Conservation (phyloP, 2,113 vertebrate species). For the Hippocampus barbouri region DNA sequence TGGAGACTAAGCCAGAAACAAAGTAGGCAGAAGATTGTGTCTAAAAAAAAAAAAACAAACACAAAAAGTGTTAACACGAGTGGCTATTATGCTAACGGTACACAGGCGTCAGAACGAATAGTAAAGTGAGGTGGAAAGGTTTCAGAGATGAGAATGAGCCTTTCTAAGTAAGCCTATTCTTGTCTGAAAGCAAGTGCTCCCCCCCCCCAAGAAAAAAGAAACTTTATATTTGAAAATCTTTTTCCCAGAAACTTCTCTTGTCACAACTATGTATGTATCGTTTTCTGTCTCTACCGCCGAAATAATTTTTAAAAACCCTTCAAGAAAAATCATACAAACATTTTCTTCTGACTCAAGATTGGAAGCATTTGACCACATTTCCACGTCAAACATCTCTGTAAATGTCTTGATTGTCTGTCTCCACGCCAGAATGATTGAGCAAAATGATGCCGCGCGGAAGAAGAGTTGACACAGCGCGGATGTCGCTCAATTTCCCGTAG, state of each 20-base stretch:
- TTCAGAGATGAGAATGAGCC: not conserved
- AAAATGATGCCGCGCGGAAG: not conserved
- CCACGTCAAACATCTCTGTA: not conserved
- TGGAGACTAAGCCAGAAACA: constrained; percentile 44
- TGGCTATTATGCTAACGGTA: not conserved
- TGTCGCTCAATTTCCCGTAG: too few relatives aligned
- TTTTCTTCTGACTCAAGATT: not conserved
- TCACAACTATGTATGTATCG: not conserved
- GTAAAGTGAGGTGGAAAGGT: not conserved
- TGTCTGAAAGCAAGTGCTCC: not conserved
- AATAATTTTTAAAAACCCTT: too few relatives aligned
- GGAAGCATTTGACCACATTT: not conserved
- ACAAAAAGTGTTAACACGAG: not conserved
- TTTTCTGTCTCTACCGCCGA: not conserved
- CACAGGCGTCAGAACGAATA: not conserved
- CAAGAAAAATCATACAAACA: not conserved
- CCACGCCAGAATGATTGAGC: not conserved
- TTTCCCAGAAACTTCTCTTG: not conserved
- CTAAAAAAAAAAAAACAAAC: constrained; percentile 23
- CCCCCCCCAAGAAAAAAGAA: not conserved
- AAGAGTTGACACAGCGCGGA: not conserved
- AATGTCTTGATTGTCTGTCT: not conserved
- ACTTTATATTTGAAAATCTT: not conserved
- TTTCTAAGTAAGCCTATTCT: not conserved
- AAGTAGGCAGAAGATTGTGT: constrained; percentile 55